Conservation (phyloP, 1,140 invertebrate genomes). For the Drosophila parabipectinata region DNA sequence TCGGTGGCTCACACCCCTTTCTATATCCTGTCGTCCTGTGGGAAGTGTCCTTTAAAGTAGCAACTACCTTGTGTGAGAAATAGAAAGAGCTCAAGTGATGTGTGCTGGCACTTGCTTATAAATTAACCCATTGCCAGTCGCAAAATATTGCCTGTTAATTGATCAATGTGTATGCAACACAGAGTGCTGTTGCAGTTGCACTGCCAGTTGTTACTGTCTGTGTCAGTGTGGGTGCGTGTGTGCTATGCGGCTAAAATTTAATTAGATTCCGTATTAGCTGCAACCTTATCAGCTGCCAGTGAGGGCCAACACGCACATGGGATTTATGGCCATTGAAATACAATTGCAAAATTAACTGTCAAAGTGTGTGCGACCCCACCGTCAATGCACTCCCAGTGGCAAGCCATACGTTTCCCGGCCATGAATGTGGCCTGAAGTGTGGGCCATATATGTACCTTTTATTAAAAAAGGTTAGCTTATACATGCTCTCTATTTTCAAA, state of each 20-base stretch:
- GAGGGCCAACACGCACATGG: constrained; percentile 13
- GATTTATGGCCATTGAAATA: constrained; percentile 84
- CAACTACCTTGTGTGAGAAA: not conserved
- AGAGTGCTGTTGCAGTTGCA: constrained; percentile 46
- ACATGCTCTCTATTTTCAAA: not conserved
- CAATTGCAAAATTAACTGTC: constrained; percentile 84
- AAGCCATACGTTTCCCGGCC: constrained; percentile 58
- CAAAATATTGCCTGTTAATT: constrained; percentile 83
- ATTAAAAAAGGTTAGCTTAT: not conserved
- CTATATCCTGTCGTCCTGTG: constrained; percentile 37
- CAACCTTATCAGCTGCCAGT: constrained; percentile 30
- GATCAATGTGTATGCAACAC: constrained; percentile 81
- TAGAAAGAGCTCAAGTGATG: constrained; percentile 7
- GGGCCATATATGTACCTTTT: not conserved
- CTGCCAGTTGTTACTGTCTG: constrained; percentile 17
- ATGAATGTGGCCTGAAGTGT: not conserved
- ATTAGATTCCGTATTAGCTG: constrained; percentile 74
- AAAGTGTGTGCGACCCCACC: constrained; percentile 73
- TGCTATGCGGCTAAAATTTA: constrained; percentile 73
- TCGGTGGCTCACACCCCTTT: constrained; percentile 34
- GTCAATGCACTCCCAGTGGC: constrained; percentile 60
- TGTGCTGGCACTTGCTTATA: constrained; percentile 63
- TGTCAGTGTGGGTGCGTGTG: constrained; percentile 17
- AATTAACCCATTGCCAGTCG: constrained; percentile 83
- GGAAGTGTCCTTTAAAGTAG: constrained; percentile 1